Percentiles rank a stretch among this genome's conserved stretches.
These are phyloP conservation scores for Atherinomorus stipes DNA, from an alignment of 2,113 vertebrate species.

Conservation along the genomic window DNA sequence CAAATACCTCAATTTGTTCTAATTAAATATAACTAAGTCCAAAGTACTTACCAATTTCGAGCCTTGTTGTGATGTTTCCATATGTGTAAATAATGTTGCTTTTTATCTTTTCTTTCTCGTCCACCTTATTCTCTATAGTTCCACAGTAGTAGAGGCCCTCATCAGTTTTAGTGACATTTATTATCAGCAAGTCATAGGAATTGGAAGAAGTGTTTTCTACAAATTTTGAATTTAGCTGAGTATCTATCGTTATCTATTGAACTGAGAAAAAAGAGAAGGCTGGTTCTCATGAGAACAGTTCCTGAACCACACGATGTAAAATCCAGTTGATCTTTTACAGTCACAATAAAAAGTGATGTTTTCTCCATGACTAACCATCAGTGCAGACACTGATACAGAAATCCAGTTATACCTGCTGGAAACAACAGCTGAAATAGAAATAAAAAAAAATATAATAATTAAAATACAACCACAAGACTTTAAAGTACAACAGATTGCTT, in stretches of 20 bases:
- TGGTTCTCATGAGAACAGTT: constrained; percentile 64
- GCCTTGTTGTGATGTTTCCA: too few relatives aligned
- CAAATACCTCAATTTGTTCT: too few relatives aligned
- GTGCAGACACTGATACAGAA: constrained; percentile 23
- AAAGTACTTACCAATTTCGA: too few relatives aligned
- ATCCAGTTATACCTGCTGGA: not conserved
- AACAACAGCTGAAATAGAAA: constrained; percentile 33
- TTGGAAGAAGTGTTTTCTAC: not conserved
- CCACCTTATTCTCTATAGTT: too few relatives aligned
- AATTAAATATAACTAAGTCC: too few relatives aligned
- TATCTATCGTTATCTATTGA: too few relatives aligned
- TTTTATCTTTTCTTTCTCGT: too few relatives aligned
- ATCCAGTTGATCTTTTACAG: not conserved
- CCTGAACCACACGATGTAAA: constrained; percentile 48
- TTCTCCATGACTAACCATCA: constrained; percentile 43
- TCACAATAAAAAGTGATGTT: constrained; percentile 55
- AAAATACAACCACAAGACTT: too few relatives aligned
- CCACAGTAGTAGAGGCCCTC: constrained; percentile 49
- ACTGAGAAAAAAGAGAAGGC: constrained; percentile 28
- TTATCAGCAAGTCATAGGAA: constrained; percentile 30
- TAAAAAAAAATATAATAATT: not conserved
- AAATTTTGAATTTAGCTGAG: too few relatives aligned
- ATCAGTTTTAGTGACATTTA: constrained; percentile 27
- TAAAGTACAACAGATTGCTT: too few relatives aligned
- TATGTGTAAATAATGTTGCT: too few relatives aligned